phyloP scores from a whole-genome alignment of 1,140 invertebrate species.

The Polyergus mexicanus region DNA sequence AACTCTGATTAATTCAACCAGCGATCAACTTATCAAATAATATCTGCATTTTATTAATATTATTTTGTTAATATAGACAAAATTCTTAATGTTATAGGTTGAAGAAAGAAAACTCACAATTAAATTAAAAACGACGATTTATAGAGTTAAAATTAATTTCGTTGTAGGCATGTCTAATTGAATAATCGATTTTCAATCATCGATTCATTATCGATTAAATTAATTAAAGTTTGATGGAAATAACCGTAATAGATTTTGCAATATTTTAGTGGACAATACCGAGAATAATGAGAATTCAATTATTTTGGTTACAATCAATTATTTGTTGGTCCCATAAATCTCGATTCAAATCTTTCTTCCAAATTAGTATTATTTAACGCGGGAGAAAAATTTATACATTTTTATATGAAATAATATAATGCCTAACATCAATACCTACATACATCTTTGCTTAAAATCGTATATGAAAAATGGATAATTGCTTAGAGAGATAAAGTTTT shows the following conservation, averaged over 20 bases:
- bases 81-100: too few relatives aligned
- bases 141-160: too few relatives aligned
- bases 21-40: too few relatives aligned
- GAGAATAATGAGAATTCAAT: slow-evolving; percentile 14
- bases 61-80: too few relatives aligned
- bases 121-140: too few relatives aligned
- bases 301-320: neutral
- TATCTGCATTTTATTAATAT: too few relatives aligned
- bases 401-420: slow-evolving; percentile 6
- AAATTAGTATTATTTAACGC: neutral
- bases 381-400: neutral
- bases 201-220: too few relatives aligned
- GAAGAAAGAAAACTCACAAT: too few relatives aligned
- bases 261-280: neutral
- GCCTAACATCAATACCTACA: neutral
- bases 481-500: neutral
- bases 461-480: neutral
- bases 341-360: neutral
- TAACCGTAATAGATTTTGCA: neutral
- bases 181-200: too few relatives aligned
- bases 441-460: neutral
- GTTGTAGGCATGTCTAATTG: too few relatives aligned
- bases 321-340: slow-evolving; percentile 35
- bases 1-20: too few relatives aligned
- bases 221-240: too few relatives aligned